phyloP scores from a whole-genome alignment of 2,113 vertebrate genomes.

The Rhea pennata region DNA sequence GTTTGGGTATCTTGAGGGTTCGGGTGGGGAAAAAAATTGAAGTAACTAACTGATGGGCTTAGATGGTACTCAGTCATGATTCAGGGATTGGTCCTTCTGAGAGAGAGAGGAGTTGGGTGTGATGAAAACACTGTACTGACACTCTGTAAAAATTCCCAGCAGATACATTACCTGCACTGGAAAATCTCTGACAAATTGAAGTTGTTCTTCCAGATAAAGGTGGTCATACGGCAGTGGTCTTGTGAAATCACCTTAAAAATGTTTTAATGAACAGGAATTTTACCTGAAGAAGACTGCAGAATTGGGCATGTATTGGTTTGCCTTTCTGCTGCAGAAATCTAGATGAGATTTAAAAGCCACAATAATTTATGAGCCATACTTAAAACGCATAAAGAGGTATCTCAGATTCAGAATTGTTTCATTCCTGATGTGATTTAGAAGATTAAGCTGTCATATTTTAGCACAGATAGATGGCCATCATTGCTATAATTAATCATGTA shows the following conservation, averaged over 20 bases:
- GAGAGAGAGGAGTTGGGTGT: background rate
- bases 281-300: background rate
- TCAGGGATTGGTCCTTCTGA: background rate
- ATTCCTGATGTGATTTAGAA: conserved; percentile 61
- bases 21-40: background rate
- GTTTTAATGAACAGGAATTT: background rate
- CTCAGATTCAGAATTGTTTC: conserved; percentile 36
- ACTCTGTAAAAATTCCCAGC: background rate
- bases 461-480: conserved; percentile 37
- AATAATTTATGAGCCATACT: conserved; percentile 58
- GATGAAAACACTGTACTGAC: background rate
- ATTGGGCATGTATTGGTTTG: background rate
- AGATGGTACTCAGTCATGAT: background rate
- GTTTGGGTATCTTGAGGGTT: background rate
- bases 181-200: background rate
- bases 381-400: conserved; percentile 42
- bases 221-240: background rate
- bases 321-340: background rate
- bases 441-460: conserved; percentile 68
- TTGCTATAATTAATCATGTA: conserved; percentile 61
- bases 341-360: conserved; percentile 45
- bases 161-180: background rate
- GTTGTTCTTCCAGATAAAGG: background rate
- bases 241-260: background rate
- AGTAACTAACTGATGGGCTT: background rate